Conservation (phyloP, 2,113 vertebrate species). For the Mola mola region DNA sequence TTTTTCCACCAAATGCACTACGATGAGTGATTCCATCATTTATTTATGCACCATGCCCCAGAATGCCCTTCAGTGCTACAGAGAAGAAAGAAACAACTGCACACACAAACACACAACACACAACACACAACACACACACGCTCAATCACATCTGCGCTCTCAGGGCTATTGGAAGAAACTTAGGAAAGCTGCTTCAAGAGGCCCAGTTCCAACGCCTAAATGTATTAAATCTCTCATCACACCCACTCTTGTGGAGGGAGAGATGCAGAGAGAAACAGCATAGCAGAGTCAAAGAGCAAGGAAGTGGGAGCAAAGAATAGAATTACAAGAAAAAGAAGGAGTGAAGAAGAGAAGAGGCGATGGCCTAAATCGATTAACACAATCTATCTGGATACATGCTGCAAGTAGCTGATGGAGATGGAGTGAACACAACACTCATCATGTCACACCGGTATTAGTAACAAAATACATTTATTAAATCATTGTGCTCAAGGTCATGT, state of each 20-base stretch:
- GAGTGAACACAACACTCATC: slow-evolving; percentile 9
- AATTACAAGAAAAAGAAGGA: slow-evolving; percentile 42
- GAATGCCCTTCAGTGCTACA: slow-evolving; percentile 43
- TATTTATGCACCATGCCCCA: slow-evolving; percentile 65
- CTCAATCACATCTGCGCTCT: slow-evolving; percentile 29
- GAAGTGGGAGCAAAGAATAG: slow-evolving; percentile 41
- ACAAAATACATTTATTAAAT: not conserved
- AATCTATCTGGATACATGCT: slow-evolving; percentile 24
- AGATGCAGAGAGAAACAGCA: slow-evolving; percentile 3
- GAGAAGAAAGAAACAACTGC: slow-evolving; percentile 13
- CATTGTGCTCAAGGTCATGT: not conserved
- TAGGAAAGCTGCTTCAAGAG: slow-evolving; percentile 44
- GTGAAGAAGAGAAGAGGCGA: slow-evolving; percentile 33
- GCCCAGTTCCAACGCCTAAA: slow-evolving; percentile 40
- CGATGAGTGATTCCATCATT: slow-evolving; percentile 67
- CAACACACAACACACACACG: not conserved
- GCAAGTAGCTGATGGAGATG: slow-evolving; percentile 33
- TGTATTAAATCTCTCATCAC: slow-evolving; percentile 56
- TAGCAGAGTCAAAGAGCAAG: slow-evolving; percentile 7
- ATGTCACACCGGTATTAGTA: slow-evolving; percentile 8
- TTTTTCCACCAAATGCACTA: slow-evolving; percentile 67
- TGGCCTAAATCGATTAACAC: slow-evolving; percentile 43
- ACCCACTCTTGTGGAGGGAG: slow-evolving; percentile 26
- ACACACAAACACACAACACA: slow-evolving; percentile 3
- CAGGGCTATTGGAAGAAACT: slow-evolving; percentile 33